A percentile compares a stretch with the other conserved stretches of the same genome.
Conservation (phyloP, 2,113 vertebrate species). For the Onychorhynchus coronatus region DNA sequence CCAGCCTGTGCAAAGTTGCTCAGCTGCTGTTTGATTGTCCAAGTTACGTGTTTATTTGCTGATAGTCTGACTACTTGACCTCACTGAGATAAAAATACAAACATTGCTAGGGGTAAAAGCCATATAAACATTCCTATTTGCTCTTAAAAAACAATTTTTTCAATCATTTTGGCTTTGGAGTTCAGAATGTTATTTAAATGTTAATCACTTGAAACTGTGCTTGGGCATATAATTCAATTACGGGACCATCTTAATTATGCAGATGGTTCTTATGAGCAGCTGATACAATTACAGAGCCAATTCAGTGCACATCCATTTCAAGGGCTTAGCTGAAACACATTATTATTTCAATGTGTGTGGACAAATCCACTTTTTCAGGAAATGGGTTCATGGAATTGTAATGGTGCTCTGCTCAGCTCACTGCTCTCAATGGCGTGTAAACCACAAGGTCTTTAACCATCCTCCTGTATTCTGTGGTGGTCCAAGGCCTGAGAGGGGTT, state of each 20-base stretch:
- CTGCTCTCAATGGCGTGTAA: background rate
- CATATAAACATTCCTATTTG: constrained; percentile 5
- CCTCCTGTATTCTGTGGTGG: background rate
- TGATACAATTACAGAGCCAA: constrained; percentile 47
- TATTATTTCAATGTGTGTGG: constrained; percentile 19
- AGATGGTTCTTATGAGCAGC: constrained; percentile 57
- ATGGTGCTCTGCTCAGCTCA: background rate
- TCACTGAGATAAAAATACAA: constrained; percentile 16
- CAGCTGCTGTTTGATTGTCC: background rate
- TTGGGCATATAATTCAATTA: constrained; percentile 61
- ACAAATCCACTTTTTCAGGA: constrained; percentile 4
- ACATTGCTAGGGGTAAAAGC: background rate
- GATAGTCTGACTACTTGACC: constrained; percentile 15
- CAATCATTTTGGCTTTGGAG: constrained; percentile 23
- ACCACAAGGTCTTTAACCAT: background rate
- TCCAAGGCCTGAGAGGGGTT: background rate
- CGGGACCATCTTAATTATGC: constrained; percentile 56
- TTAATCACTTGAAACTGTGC: constrained; percentile 62
- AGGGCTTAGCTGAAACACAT: constrained; percentile 5
- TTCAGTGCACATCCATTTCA: constrained; percentile 11
- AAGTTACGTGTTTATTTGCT: background rate
- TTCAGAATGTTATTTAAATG: constrained; percentile 61
- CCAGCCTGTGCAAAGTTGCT: background rate
- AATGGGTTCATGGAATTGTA: background rate
- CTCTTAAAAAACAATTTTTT: constrained; percentile 25